Percentiles rank a stretch among this genome's conserved stretches.
Conservation (phyloP, 2,113 vertebrate genomes). For the Carlito syrichta region DNA sequence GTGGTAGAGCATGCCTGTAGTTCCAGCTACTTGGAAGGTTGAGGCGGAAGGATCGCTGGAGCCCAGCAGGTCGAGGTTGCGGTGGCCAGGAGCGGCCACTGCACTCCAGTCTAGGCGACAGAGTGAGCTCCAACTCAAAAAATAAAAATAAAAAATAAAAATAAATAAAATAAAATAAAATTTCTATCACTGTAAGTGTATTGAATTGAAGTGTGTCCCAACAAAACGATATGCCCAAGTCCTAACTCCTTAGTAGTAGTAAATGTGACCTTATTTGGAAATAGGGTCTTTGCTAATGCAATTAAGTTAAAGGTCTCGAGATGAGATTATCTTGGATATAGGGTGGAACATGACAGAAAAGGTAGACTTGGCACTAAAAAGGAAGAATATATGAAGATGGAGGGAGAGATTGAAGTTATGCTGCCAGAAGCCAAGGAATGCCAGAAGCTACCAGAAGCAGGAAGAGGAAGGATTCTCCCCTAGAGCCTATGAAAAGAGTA, state of each 20-base stretch:
- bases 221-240: background rate
- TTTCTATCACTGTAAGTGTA: background rate
- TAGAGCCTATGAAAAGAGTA: background rate
- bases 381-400: background rate
- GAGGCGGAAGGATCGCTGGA: no score
- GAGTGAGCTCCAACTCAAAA: no score
- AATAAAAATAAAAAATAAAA: no score
- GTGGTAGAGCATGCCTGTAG: no score
- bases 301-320: slow-evolving; percentile 9
- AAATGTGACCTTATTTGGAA: background rate
- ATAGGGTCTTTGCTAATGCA: background rate
- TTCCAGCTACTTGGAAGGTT: no score
- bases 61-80: no score
- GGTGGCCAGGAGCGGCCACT: no score
- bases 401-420: background rate
- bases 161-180: no score
- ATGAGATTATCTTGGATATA: background rate
- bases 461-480: background rate
- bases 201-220: background rate
- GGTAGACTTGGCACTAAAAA: background rate
- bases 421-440: background rate
- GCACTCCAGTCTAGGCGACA: no score
- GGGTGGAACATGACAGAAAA: background rate
- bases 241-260: background rate
- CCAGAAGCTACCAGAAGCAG: background rate